A percentile compares a stretch with the other conserved stretches of the same genome.
Conservation (phyloP, 2,113 vertebrate genomes). For the Coreoperca whiteheadi region DNA sequence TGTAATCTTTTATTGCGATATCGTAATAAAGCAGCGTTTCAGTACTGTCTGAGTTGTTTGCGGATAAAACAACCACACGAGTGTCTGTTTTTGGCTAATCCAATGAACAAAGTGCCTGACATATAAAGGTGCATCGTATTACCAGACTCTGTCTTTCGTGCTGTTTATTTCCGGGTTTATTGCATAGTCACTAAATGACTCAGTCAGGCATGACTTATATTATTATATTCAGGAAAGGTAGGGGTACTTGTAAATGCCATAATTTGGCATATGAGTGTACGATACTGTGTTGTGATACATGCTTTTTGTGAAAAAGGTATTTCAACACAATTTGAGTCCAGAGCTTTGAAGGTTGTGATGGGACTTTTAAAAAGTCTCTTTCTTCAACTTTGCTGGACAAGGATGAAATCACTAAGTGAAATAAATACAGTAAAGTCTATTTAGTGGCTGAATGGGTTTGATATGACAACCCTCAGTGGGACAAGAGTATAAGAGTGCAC, state of each 20-base stretch:
- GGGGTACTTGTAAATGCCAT: background rate
- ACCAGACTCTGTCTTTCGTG: background rate
- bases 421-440: conserved; percentile 37
- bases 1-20: background rate
- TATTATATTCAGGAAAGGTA: background rate
- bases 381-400: conserved; percentile 13
- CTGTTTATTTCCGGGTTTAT: background rate
- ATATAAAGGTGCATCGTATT: background rate
- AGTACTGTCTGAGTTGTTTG: background rate
- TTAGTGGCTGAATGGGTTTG: conserved; percentile 34
- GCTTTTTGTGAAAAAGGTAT: background rate
- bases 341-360: background rate
- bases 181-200: background rate
- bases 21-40: background rate
- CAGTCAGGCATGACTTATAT: background rate
- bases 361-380: background rate
- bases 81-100: background rate
- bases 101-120: background rate
- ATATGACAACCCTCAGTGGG: conserved; percentile 24
- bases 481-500: conserved; percentile 9
- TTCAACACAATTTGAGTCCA: background rate
- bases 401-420: conserved; percentile 17
- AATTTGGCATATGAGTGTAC: background rate
- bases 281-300: background rate
- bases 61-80: background rate